phyloP scores from a whole-genome alignment of 2,797 vertebrate species.

The Hafferia zeledoni region DNA sequence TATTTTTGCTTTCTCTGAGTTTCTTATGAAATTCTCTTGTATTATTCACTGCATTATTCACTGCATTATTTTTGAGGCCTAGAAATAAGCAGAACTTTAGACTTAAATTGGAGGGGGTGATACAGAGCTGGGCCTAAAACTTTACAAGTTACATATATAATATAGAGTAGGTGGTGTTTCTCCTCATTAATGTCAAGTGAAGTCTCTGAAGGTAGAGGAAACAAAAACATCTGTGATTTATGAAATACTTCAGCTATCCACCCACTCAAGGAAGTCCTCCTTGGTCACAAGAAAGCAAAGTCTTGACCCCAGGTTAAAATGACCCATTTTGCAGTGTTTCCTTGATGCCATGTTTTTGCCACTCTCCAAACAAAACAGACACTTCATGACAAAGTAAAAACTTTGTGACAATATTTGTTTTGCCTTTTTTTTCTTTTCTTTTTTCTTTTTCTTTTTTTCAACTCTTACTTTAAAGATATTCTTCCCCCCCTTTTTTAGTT shows the following conservation, averaged over 20 bases:
- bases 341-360: background rate
- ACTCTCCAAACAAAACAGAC: background rate
- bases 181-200: background rate
- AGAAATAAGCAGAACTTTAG: background rate
- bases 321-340: background rate
- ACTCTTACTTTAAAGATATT: conserved; percentile 47
- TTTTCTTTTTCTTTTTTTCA: background rate
- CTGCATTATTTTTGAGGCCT: background rate
- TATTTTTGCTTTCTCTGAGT: background rate
- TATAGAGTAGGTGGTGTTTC: background rate
- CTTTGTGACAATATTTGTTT: background rate
- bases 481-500: conserved; percentile 67
- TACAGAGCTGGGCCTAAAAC: background rate
- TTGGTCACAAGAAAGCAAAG: background rate
- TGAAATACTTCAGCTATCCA: background rate
- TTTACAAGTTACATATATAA: accelerated
- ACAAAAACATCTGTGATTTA: background rate
- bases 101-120: background rate
- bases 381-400: background rate
- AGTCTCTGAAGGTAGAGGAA: background rate
- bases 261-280: background rate
- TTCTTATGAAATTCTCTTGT: background rate
- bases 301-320: background rate
- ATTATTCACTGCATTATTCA: background rate
- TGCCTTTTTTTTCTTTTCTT: background rate